Evolutionary conservation across 2,888 invertebrate genomes (phyloP), one percentile per base, ranked within the genome.

Genomic region (Agonum fuliginosum): DNA sequence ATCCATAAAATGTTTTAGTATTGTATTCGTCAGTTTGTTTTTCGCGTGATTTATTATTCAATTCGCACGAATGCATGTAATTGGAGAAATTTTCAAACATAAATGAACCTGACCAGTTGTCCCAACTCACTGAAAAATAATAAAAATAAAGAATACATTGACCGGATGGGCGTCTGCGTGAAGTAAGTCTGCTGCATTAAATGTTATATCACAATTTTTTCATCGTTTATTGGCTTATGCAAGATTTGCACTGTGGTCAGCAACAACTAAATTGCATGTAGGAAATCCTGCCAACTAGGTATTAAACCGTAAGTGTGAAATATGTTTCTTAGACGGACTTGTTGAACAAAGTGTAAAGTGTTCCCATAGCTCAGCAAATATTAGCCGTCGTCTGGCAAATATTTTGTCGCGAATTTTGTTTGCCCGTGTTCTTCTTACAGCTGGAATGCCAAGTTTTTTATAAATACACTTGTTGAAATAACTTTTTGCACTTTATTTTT

Each of bases 221-320:
- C 48, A 20, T 48, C 20, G 20, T 19, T 48, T n/a, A n/a, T 17
- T 46, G 20, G 6, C 3, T 54, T 54, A 54, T 54, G 12, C 24
- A 54, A 54, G 22, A 24, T 54, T 54, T 20, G 48, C 48, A 48
- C 24, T 24, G n/a, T 12, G 24, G 12, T 24, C 54, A 54, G 20
- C 24, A 54, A 54, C 1, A 24, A 54, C 54, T 54, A 62, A 62
- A 62, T 62, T 62, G 27, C 58, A 12, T 30, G 30, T 62, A 62
- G 58, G 58, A 62, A 34, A 62, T 62, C 58, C 58, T 30, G 58
- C 30, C 58, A 17, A 30, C 14, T 27, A 27, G 22, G 24, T 22
- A 22, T 58, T 58, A 58, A 58, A 17, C 58, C 10, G 10, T 30
- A 62, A 62, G 34, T 62, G 34, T 62, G 58, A 62, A 62, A 62